Base-by-base conservation (phyloP, 1,140 invertebrate genomes). In the Bombus pascuorum region DNA sequence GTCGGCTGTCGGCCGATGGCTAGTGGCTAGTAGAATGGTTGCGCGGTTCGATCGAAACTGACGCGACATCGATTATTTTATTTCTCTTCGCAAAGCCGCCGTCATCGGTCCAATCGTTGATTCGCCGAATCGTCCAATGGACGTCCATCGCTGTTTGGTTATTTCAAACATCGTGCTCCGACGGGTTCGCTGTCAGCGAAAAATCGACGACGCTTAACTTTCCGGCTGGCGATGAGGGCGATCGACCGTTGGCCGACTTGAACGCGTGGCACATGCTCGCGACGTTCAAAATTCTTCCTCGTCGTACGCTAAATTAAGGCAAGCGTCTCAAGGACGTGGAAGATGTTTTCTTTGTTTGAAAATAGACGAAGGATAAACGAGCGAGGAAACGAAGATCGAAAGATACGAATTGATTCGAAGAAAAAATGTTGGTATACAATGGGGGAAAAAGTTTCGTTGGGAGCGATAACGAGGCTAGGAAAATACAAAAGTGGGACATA, bases 61-160 rank as follows among this genome's bases (percentile, higher is more conserved):
- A 92, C 91, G 87, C 90, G 86, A 90, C 92, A 91, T 91, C 88
- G 90, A 92, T 91, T 92, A 87, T 86, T 92, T 93, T 91, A 92
- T 92, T 92, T 85, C 80, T 71, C n/a, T 85, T 89, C 77, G 66
- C 66, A 25, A 22, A 34, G 47, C 73, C 59, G 76, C 66, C 78
- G 72, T 70, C n/a, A 37, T 34, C 34, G 32, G 44, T 42, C 83
- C 37, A 34, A 73, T 78, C 76, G 86, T 76, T 42, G 22, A 62
- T 28, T 34, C 53, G 44, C 57, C 83, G 37, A 42, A 74, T 78
- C 72, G 88, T 44, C 80, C 65, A 44, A 72, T 37, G 53, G 4
- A 62, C 10, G 59, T 62, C 59, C 59, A n/a, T 12, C 59, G 28
- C 28, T 28, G 59, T 25, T n/a, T n/a, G 28, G 25, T 62, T n/a